phyloP scores from a whole-genome alignment of 2,797 vertebrate species.

The Sebastes taczanowskii region DNA sequence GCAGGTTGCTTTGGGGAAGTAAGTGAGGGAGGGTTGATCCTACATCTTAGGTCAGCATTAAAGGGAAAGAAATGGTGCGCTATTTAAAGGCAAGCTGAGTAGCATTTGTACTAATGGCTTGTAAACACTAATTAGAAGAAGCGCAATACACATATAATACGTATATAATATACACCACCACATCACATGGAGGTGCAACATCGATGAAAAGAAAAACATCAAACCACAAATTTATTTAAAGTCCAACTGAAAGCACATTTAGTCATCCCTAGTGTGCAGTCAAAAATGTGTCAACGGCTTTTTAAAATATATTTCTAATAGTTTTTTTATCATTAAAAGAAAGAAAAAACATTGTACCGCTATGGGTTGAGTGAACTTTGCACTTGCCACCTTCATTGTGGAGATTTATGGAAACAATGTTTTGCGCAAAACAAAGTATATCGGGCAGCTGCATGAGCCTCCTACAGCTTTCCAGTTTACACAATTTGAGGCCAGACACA shows the following conservation, averaged over 20 bases:
- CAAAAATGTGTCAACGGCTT: background rate
- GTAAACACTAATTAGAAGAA: background rate
- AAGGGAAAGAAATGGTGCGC: constrained; percentile 71
- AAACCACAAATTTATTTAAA: background rate
- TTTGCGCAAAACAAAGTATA: background rate
- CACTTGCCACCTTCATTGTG: too few relatives aligned
- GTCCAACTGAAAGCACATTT: background rate
- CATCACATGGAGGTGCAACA: background rate
- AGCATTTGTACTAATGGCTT: constrained; percentile 2
- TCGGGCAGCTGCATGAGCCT: background rate
- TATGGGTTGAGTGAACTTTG: too few relatives aligned
- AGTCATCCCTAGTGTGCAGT: too few relatives aligned
- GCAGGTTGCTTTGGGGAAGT: constrained; percentile 71
- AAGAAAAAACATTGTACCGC: background rate
- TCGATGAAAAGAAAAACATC: background rate
- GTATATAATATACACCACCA: background rate
- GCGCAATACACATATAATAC: background rate
- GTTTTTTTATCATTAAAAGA: background rate
- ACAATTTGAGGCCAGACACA: too few relatives aligned
- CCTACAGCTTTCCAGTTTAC: background rate
- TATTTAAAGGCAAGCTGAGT: constrained; percentile 50
- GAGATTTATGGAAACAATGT: too few relatives aligned
- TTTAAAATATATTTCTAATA: background rate
- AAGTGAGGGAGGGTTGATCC: constrained; percentile 70
- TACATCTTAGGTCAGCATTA: constrained; percentile 70